Evolutionary conservation across 2,888 invertebrate species (phyloP).

Genomic region (Pomacea canaliculata): DNA sequence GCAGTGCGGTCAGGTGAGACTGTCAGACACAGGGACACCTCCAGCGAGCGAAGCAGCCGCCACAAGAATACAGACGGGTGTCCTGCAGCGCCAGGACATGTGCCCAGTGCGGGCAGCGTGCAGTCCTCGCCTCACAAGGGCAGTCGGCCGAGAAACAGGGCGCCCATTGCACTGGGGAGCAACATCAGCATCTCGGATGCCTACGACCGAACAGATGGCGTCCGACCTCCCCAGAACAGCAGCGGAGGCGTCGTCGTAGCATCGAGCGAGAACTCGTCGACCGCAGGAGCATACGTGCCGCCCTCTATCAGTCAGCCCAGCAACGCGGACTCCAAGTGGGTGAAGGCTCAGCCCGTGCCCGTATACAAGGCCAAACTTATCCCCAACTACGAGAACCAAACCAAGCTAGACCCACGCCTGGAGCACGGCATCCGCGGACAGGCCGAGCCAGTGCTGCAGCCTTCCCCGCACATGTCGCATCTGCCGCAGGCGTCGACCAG

Average conservation of each 20-base stretch:
- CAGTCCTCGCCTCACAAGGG: background rate
- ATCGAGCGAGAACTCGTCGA: background rate
- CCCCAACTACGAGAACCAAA: conserved; percentile 58
- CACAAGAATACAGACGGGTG: background rate
- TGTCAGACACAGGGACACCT: conserved; percentile 4
- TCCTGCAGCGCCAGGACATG: background rate
- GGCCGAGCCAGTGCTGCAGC: conserved; percentile 40
- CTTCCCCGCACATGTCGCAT: conserved; percentile 22
- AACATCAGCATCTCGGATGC: conserved; percentile 48
- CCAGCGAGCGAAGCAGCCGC: background rate
- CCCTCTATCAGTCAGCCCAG: conserved; percentile 7
- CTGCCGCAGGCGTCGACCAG: conserved; percentile 30
- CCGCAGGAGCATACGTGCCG: background rate
- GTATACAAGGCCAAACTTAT: conserved; percentile 49
- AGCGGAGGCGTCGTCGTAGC: background rate
- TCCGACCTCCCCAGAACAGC: background rate
- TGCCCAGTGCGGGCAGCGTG: background rate
- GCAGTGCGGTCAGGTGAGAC: conserved; percentile 1
- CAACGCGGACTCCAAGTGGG: conserved; percentile 33
- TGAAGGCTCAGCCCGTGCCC: conserved; percentile 43
- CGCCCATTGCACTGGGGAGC: conserved; percentile 44
- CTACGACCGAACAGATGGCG: conserved; percentile 18
- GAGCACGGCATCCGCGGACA: conserved; percentile 43
- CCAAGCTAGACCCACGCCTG: conserved; percentile 45
- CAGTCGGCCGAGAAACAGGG: conserved; percentile 32